Evolutionary conservation across 2,797 vertebrate genomes (phyloP).

Genomic region (Dermochelys coriacea): DNA sequence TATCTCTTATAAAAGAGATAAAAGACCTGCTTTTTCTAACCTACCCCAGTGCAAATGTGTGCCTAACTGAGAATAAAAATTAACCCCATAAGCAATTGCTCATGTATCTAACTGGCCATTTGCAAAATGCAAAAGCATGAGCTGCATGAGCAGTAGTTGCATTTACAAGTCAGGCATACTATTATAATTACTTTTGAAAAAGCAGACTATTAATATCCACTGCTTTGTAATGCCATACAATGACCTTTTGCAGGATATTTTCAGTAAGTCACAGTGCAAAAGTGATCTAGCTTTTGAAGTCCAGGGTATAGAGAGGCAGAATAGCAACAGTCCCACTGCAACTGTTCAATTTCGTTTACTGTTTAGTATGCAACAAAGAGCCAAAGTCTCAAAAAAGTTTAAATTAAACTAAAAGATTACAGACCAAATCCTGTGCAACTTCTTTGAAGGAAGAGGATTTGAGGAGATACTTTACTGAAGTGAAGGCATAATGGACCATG

Average conservation of each 20-base stretch:
- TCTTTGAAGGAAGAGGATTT: background rate
- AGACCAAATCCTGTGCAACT: background rate
- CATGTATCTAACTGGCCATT: background rate
- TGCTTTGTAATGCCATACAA: constrained; percentile 1
- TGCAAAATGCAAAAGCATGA: background rate
- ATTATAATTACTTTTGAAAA: constrained; percentile 8
- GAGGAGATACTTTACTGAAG: background rate
- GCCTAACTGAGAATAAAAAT: background rate
- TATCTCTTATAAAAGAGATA: background rate
- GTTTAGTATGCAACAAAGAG: background rate
- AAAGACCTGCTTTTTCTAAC: background rate
- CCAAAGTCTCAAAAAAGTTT: background rate
- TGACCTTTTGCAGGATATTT: background rate
- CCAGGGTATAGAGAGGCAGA: background rate
- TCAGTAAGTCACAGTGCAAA: background rate
- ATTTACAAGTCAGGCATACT: background rate
- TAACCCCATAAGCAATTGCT: background rate
- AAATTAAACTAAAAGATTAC: background rate
- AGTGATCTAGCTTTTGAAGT: background rate
- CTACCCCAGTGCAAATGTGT: background rate
- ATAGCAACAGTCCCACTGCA: background rate
- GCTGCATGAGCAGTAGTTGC: background rate
- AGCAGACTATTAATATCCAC: background rate
- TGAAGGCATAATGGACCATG: background rate
- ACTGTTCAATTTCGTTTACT: background rate